Evolutionary conservation across 2,797 vertebrate species (phyloP).

Genomic region (Xiphorhynchus erythropygius): DNA sequence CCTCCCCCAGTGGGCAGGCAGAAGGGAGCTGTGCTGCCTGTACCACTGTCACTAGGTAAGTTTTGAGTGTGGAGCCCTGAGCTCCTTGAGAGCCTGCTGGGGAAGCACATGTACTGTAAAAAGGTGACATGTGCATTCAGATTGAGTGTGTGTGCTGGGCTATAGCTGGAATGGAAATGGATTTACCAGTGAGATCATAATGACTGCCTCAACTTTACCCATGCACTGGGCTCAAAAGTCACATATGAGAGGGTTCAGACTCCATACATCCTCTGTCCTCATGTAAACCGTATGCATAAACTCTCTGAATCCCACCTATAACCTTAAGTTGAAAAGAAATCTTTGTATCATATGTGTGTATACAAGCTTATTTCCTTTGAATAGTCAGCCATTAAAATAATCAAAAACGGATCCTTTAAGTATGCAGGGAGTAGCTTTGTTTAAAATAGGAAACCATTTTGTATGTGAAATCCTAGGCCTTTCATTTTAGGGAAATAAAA

Average conservation of each 20-base stretch:
- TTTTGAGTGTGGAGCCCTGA: background rate
- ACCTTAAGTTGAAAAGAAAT: background rate
- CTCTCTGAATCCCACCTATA: background rate
- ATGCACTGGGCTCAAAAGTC: background rate
- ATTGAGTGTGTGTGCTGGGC: background rate
- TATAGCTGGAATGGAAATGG: background rate
- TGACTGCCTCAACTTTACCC: background rate
- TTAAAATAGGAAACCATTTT: background rate
- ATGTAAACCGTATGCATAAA: background rate
- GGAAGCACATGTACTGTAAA: background rate
- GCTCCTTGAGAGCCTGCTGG: background rate
- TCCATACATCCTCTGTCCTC: background rate
- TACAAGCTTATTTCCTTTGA: background rate
- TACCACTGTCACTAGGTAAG: rapidly evolving
- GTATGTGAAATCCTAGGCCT: background rate
- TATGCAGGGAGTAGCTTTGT: background rate
- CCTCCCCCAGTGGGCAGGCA: background rate
- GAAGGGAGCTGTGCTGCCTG: background rate
- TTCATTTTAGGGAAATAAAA: background rate
- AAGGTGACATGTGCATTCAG: background rate
- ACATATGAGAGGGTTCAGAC: background rate
- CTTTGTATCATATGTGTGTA: background rate
- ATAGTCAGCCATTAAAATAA: background rate
- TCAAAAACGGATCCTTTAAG: background rate
- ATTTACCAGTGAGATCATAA: background rate